Conservation (phyloP, 2,888 invertebrate genomes). For the Sthenelais limicola region DNA sequence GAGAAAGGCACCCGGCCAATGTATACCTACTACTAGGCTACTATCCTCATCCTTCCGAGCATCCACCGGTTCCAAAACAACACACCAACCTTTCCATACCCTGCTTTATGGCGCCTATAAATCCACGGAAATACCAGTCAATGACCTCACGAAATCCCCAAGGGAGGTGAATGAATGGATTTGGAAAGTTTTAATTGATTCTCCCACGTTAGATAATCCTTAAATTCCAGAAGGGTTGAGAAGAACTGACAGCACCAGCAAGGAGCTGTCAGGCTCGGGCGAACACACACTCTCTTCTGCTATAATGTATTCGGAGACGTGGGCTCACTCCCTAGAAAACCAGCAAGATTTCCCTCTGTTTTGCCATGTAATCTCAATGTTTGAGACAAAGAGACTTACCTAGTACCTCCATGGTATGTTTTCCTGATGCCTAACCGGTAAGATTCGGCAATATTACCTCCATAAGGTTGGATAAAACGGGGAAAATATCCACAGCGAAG, state of each 20-base stretch:
- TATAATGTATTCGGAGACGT: constrained; percentile 24
- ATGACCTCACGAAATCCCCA: no score
- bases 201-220: background rate
- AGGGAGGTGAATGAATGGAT: no score
- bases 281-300: background rate
- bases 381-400: background rate
- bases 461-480: constrained; percentile 22
- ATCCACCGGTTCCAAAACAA: no score
- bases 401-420: constrained; percentile 11
- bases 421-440: background rate
- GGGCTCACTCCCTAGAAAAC: background rate
- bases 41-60: no score
- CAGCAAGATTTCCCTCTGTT: constrained; percentile 6
- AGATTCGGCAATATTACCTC: constrained; percentile 2
- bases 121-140: no score
- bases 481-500: constrained; percentile 21
- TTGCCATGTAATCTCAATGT: background rate
- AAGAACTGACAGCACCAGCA: background rate
- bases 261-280: background rate
- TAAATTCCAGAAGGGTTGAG: background rate
- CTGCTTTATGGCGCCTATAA: no score
- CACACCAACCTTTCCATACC: no score
- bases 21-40: no score
- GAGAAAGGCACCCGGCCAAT: no score
- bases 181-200: no score